Conservation (phyloP, 2,888 invertebrate genomes). For the Conops quadrifasciatus region DNA sequence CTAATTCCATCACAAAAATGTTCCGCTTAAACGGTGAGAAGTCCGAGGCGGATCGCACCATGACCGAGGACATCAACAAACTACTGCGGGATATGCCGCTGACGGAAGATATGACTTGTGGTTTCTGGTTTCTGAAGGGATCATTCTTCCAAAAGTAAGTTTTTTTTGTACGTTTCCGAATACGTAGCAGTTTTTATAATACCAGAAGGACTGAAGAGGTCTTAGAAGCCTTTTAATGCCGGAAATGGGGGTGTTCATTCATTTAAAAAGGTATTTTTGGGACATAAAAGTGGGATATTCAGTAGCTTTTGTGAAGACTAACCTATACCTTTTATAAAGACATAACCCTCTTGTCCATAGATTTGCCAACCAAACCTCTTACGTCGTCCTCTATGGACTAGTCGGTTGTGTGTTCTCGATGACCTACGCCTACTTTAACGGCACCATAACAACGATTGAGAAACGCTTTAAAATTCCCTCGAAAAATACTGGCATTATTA, state of each 20-base stretch:
- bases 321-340: too few relatives aligned
- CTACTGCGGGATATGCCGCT: constrained; percentile 67
- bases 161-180: background rate
- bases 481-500: constrained; percentile 75
- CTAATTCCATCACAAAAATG: constrained; percentile 13
- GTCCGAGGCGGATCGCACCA: constrained; percentile 55
- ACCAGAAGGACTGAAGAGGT: background rate
- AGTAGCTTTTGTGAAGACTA: too few relatives aligned
- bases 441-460: constrained; percentile 78
- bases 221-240: background rate
- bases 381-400: constrained; percentile 72
- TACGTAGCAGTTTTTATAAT: background rate
- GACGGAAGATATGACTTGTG: constrained; percentile 73
- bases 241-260: background rate
- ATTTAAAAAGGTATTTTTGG: background rate
- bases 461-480: constrained; percentile 79
- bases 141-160: constrained; percentile 67
- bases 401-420: constrained; percentile 76
- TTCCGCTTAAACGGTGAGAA: constrained; percentile 44
- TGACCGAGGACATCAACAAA: constrained; percentile 65
- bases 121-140: constrained; percentile 71
- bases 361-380: constrained; percentile 65
- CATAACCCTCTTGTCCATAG: constrained; percentile 46
- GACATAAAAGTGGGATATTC: too few relatives aligned
- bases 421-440: constrained; percentile 76